phyloP scores from a whole-genome alignment of 2,113 vertebrate species.

The Oceanites oceanicus region DNA sequence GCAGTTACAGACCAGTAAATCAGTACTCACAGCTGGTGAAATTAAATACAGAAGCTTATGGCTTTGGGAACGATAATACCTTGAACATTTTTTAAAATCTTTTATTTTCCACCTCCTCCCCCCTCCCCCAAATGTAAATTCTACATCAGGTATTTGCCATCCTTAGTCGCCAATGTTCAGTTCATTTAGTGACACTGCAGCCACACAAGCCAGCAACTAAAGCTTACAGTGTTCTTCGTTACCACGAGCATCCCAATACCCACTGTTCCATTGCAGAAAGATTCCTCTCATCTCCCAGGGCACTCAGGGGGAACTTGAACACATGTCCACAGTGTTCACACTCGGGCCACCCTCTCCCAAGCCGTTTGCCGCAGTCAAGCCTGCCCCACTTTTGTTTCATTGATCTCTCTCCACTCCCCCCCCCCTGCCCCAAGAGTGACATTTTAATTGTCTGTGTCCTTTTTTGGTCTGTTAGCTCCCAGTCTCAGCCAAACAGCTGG shows the following conservation, averaged over 20 bases:
- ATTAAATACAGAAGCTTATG: background rate
- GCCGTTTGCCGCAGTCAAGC: background rate
- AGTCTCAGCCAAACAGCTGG: background rate
- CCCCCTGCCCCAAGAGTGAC: background rate
- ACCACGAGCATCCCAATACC: rapidly evolving
- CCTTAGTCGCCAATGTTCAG: background rate
- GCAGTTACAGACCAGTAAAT: background rate
- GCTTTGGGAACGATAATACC: background rate
- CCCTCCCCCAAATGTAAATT: background rate
- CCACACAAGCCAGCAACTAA: background rate
- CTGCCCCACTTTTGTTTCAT: background rate
- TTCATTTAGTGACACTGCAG: background rate
- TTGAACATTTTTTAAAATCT: rapidly evolving
- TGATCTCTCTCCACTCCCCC: background rate
- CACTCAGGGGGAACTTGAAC: background rate
- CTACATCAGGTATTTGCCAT: background rate
- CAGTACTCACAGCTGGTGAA: background rate
- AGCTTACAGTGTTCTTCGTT: rapidly evolving
- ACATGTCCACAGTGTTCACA: background rate
- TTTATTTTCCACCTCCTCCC: background rate
- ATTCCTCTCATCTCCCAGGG: background rate
- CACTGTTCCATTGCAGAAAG: background rate
- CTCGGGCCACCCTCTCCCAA: background rate
- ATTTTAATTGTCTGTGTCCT: background rate
- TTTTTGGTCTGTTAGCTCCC: background rate